Evolutionary conservation across 2,888 invertebrate species (phyloP).

Genomic region (Drosophila paracracens): DNA sequence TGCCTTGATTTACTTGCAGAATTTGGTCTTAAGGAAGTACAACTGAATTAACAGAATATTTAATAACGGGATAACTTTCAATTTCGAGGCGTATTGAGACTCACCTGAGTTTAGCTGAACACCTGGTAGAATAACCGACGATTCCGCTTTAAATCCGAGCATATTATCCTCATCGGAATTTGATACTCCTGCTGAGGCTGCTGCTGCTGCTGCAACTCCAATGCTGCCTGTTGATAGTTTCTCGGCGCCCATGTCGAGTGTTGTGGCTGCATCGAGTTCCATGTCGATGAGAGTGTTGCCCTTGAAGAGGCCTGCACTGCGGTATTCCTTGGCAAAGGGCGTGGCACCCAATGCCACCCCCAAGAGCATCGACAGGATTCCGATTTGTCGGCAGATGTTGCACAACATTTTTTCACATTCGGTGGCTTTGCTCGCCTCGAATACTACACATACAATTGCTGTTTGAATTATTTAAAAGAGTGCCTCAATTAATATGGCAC

Average conservation of each 20-base stretch:
- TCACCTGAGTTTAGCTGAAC: constrained; percentile 74
- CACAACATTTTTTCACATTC: constrained; percentile 54
- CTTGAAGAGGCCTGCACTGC: constrained; percentile 73
- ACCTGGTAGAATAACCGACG: constrained; percentile 69
- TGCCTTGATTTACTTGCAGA: neutral
- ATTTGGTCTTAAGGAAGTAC: neutral
- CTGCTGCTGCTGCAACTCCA: constrained; percentile 8
- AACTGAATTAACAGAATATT: neutral
- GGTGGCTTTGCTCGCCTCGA: constrained; percentile 48
- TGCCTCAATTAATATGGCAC: constrained; percentile 68
- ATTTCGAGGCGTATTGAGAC: constrained; percentile 2
- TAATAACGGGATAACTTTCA: fast-evolving
- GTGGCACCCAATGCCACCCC: constrained; percentile 60
- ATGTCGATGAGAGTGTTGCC: constrained; percentile 80
- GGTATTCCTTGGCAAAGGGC: constrained; percentile 75
- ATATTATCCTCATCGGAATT: constrained; percentile 31
- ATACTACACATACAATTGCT: constrained; percentile 37
- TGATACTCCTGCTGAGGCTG: neutral
- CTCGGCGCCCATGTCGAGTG: constrained; percentile 65
- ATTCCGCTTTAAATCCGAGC: constrained; percentile 61
- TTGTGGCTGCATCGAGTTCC: constrained; percentile 66
- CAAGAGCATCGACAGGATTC: constrained; percentile 44
- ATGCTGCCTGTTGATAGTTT: constrained; percentile 47
- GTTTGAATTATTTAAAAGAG: constrained; percentile 50
- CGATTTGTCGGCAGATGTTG: constrained; percentile 31